Percentiles rank a stretch among this genome's conserved stretches.
phyloP scores from a whole-genome alignment of 2,888 invertebrate species.

The Leptinotarsa rubiginosa region DNA sequence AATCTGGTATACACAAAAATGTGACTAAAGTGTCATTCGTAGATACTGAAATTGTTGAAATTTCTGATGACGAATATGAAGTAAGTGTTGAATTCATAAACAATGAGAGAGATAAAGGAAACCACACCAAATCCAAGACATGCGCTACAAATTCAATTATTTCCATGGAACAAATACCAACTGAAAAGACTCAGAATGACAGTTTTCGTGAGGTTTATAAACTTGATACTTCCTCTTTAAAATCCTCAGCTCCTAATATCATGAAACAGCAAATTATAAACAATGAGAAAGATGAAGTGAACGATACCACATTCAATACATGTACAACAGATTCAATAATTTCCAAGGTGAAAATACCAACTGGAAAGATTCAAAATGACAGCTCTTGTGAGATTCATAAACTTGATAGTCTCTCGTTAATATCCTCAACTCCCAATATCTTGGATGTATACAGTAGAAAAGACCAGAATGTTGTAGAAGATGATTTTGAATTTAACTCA shows the following conservation, averaged over 20 bases:
- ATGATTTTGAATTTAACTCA: no score
- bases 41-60: conserved; percentile 4
- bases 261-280: no score
- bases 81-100: neutral
- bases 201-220: neutral
- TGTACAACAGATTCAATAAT: neutral
- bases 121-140: neutral
- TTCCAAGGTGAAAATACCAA: neutral
- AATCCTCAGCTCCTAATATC: no score
- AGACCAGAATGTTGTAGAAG: no score
- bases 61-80: conserved; percentile 9
- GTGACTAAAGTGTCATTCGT: neutral
- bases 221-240: neutral
- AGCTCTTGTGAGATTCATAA: neutral
- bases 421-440: no score
- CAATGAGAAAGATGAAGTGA: no score
- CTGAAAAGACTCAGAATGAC: neutral
- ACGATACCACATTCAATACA: neutral
- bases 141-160: neutral
- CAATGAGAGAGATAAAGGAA: neutral
- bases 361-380: neutral
- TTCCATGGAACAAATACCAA: neutral
- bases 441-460: no score
- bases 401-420: neutral
- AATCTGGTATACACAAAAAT: neutral